Base-by-base conservation (phyloP, 1,140 invertebrate genomes). In the Colletes gigas region DNA sequence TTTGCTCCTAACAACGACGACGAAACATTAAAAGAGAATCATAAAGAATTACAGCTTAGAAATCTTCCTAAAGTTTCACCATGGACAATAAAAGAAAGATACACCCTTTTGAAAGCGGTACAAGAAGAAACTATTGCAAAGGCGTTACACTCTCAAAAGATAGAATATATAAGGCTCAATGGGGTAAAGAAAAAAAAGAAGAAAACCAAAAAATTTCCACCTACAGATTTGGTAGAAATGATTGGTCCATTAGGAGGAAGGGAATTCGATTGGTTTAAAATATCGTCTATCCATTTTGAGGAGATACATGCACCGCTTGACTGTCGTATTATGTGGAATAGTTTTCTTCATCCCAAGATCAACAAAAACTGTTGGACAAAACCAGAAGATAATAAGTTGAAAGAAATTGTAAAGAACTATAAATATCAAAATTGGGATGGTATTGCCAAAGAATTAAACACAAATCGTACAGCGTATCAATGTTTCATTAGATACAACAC, bases 401-500 rank as follows among this genome's bases (percentile, higher is more conserved):
- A 94, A 68, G 81, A 88, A 69, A 89, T 95, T 19, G 95, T 91
- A 0, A 88, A 89, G 67, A 86, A 90, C 41, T 83, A 95, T 81
- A 91, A 94, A 0, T 89, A 86, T 81, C 94, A 96, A 88, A 92
- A 96, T 86, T 97, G 96, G 96, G 94, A 95, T 65, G 60, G 73
- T 2, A 96, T 97, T 83, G 95, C 96, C 0, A 67, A 89, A 59
- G 87, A 93, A 84, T 83, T 97, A 15, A 89, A 90, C 1, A 95
- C 94, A 19, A 92, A 93, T 4, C 92, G 96, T 52, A 95, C 95
- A 19, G 95, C 94, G 10, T 96, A 95, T 88, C 95, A 96, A 83
- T 95, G 95, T 85, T 96, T 96, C 89, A 92, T 96, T 5, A 95
- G 96, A 83, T 96, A 94, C 86, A 94, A 94, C 30, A 94, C 94